Percentiles rank a stretch among this genome's conserved stretches.
phyloP scores from a whole-genome alignment of 1,140 invertebrate genomes.

The Drosophila orena region DNA sequence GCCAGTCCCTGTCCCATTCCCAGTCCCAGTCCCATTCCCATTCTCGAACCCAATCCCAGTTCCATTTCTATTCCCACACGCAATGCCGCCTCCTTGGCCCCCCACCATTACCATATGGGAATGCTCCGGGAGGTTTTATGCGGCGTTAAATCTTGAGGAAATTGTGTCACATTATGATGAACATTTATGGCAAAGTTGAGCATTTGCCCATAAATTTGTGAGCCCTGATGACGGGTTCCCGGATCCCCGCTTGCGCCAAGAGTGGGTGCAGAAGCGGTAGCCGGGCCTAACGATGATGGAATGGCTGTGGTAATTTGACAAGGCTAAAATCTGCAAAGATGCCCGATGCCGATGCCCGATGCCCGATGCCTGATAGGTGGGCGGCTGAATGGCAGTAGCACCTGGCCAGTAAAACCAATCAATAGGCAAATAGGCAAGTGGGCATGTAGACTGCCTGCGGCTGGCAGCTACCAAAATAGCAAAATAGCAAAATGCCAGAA shows the following conservation, averaged over 20 bases:
- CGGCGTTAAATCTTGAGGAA: constrained; percentile 80
- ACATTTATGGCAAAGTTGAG: constrained; percentile 79
- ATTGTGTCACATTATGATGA: constrained; percentile 83
- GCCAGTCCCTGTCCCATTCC: background rate
- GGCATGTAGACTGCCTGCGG: constrained; percentile 22
- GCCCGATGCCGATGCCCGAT: constrained; percentile 5
- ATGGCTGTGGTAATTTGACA: constrained; percentile 78
- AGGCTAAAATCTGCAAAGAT: constrained; percentile 47
- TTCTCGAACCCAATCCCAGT: constrained; percentile 3
- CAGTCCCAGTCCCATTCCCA: background rate
- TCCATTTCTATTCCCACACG: constrained; percentile 18
- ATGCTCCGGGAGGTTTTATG: constrained; percentile 57
- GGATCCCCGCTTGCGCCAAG: background rate
- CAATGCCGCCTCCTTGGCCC: constrained; percentile 21
- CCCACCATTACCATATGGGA: constrained; percentile 49
- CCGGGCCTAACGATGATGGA: constrained; percentile 72
- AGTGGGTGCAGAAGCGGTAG: constrained; percentile 6
- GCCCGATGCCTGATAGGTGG: constrained; percentile 24
- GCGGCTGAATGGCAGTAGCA: constrained; percentile 15
- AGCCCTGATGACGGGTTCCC: constrained; percentile 45
- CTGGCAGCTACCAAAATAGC: constrained; percentile 42
- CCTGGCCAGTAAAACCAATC: constrained; percentile 53
- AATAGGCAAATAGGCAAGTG: constrained; percentile 44
- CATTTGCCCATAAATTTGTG: constrained; percentile 73
- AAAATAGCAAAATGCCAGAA: constrained; percentile 14